Base-by-base conservation (phyloP, 1,140 invertebrate species). In the Argopecten irradians region DNA sequence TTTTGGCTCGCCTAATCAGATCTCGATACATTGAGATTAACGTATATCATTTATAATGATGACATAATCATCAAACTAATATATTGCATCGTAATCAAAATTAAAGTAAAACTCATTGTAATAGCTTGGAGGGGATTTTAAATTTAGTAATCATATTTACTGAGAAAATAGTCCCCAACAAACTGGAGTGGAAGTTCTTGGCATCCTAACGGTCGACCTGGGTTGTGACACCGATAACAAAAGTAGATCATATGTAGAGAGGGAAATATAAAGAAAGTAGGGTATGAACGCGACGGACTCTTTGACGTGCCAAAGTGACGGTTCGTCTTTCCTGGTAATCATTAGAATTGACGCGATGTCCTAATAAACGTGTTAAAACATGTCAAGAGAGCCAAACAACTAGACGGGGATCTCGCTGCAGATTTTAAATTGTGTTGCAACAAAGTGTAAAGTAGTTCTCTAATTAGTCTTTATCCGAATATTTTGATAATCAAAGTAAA, bases 401-500 rank as follows among this genome's bases (percentile, higher is more conserved):
- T 33, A n/a, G n/a, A n/a, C n/a, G 88, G 84, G 16, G 88, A 46
- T 83, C 86, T 88, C 41, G 36, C 82, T 7, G 43, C 82, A 16
- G 34, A 46, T 19, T 86, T 88, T 3, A n/a, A 34, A 22, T 32
- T 88, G 88, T 39, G 88, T 86, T 9, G 16, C 88, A 82, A 36
- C 11, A 13, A 32, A 41, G n/a, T 34, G 88, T 88, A n/a, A 86
- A 86, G 88, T n/a, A n/a, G n/a, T n/a, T n/a, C n/a, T n/a, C n/a
- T n/a, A n/a, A n/a, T n/a, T n/a, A n/a, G n/a, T n/a, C n/a, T n/a
- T n/a, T n/a, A n/a, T n/a, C n/a, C n/a, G n/a, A n/a, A n/a, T n/a
- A n/a, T n/a, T n/a, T n/a, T n/a, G n/a, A n/a, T n/a, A n/a, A n/a
- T n/a, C n/a, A n/a, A n/a, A n/a, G n/a, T n/a, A n/a, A n/a, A n/a